Percentiles rank a stretch among this genome's conserved stretches.
phyloP scores from a whole-genome alignment of 2,113 vertebrate species.

The Petrocephalus zakoni region DNA sequence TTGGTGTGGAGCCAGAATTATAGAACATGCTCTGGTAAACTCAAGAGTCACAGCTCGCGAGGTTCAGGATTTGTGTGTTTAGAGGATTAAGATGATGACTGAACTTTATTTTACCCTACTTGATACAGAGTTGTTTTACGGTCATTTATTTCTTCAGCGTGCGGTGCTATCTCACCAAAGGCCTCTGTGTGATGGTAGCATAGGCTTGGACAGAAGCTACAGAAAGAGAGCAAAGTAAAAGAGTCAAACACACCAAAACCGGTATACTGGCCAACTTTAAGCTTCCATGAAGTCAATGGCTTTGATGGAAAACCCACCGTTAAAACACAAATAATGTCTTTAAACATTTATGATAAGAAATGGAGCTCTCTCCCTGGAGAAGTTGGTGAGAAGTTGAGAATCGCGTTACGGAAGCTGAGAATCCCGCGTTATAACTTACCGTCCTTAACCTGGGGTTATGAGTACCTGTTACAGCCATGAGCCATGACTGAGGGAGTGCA shows the following conservation, averaged over 20 bases:
- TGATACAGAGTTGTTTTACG: neutral
- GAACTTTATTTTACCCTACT: neutral
- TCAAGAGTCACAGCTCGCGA: neutral
- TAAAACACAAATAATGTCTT: neutral
- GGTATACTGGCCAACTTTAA: neutral
- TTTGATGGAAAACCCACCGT: neutral
- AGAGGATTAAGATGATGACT: neutral
- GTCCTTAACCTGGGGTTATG: neutral
- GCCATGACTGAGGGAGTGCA: neutral
- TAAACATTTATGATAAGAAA: neutral
- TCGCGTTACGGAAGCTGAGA: neutral
- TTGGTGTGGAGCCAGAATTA: slow-evolving; percentile 41
- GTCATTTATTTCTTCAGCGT: neutral
- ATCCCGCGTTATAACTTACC: neutral
- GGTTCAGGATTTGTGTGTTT: neutral
- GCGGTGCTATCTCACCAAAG: neutral
- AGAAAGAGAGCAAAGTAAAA: neutral
- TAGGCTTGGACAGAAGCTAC: neutral
- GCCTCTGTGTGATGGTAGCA: neutral
- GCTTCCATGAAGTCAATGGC: neutral
- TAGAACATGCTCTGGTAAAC: slow-evolving; percentile 37
- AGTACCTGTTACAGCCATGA: neutral
- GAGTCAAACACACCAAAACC: neutral
- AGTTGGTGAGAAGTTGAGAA: neutral
- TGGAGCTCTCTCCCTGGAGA: neutral